Evolutionary conservation across 2,797 vertebrate genomes (phyloP).

Genomic region (Triplophysa bombifrons): DNA sequence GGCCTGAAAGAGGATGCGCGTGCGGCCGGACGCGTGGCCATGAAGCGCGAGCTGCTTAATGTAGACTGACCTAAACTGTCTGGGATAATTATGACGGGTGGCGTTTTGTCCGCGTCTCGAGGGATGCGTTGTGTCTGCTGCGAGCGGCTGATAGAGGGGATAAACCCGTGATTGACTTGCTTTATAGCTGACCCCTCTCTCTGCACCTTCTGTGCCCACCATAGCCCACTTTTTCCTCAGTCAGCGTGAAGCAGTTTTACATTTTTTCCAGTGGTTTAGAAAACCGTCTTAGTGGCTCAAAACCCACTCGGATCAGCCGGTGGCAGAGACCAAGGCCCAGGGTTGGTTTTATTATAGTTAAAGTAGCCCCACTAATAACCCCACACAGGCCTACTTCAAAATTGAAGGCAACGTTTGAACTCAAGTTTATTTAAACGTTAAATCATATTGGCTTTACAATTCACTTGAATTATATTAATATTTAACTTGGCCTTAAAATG

Average conservation of each 20-base stretch:
- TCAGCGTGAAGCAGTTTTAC: not conserved
- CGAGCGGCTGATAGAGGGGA: conserved; percentile 28
- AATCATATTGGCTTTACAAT: too few relatives aligned
- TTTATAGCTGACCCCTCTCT: conserved; percentile 4
- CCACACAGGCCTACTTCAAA: too few relatives aligned
- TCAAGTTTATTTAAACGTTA: too few relatives aligned
- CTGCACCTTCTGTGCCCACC: not conserved
- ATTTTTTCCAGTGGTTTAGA: not conserved
- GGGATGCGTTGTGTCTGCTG: conserved; percentile 26
- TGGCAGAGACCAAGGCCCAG: too few relatives aligned
- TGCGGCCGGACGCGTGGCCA: not conserved
- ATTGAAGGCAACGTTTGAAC: too few relatives aligned
- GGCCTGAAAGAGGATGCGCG: not conserved
- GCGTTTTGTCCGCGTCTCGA: not conserved
- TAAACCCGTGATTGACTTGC: conserved; percentile 24
- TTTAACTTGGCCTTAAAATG: too few relatives aligned
- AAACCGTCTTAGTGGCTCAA: too few relatives aligned
- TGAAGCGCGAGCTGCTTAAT: conserved; percentile 17
- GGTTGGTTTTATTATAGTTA: too few relatives aligned
- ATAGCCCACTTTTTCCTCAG: not conserved
- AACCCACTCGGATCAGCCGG: too few relatives aligned
- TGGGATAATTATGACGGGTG: conserved; percentile 42
- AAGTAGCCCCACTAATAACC: too few relatives aligned
- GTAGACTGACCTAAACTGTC: conserved; percentile 35
- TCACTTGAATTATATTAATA: too few relatives aligned